Base-by-base conservation (phyloP, 2,113 vertebrate genomes). In the Mastomys coucha region DNA sequence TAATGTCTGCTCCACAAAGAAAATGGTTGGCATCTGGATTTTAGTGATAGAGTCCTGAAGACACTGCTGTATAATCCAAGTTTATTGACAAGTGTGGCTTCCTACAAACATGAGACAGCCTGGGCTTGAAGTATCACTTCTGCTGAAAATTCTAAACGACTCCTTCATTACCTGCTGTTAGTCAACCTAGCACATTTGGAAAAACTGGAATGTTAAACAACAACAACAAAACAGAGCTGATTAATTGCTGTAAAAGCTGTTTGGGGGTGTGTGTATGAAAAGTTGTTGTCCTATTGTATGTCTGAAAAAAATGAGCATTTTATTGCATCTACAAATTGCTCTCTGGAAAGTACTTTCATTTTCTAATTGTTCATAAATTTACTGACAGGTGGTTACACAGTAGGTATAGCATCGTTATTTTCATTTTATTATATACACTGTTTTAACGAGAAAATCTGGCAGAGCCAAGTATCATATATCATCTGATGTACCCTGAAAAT, bases 331-430 rank as follows among this genome's bases (percentile, higher is more conserved):
- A 80, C 98, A 98, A 98, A 99, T 98, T 97, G 97, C 98, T 98
- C 98, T 98, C 98, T 97, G 97, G 98, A 98, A 99, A 98, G 98
- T 97, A 97, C 98, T 98, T 98, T 98, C 88, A 80, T 98, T 98
- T 98, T 97, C 98, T 99, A 98, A 98, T 98, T 98, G 98, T 99
- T 98, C 98, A 98, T 99, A 98, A 99, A 98, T 98, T 98, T 98
- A 96, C 98, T 98, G 98, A 98, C 98, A 98, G 98, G 98, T 98
- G 98, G 98, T 98, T 98, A 98, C 98, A 97, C 98, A 98, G 98
- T 98, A 98, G 98, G 98, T 98, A 95, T 95, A 97, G 95, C 97
- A 93, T 96, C 45, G 89, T 70, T 97, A 98, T 98, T 98, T 98
- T 98, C 0, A 5, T 91, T 98, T 98, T 98, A 98, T 98, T 90